Conservation (phyloP, 2,888 invertebrate species). For the Apamea crenata region DNA sequence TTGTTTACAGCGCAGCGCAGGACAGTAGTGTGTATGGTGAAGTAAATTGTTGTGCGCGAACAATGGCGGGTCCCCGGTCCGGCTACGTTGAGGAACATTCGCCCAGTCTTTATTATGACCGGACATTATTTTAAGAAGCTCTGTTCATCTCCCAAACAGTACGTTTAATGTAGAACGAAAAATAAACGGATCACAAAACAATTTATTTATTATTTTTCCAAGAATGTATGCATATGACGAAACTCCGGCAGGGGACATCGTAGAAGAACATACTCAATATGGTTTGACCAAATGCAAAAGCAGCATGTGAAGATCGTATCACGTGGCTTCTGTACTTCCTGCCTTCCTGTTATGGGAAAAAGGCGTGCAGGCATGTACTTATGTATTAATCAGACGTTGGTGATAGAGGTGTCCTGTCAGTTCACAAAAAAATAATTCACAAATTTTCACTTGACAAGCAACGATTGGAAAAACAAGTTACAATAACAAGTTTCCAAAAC, state of each 20-base stretch:
- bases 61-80: constrained; percentile 15
- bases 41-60: constrained; percentile 27
- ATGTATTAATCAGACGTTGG: neutral
- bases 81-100: neutral
- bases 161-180: constrained; percentile 23
- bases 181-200: constrained; percentile 5
- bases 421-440: too few relatives aligned
- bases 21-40: neutral
- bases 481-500: too few relatives aligned
- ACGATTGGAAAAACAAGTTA: too few relatives aligned
- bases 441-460: too few relatives aligned
- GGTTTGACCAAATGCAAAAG: neutral
- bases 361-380: neutral
- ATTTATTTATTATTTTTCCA: neutral
- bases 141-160: constrained; percentile 21
- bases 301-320: neutral
- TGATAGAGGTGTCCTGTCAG: neutral
- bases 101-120: constrained; percentile 26
- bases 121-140: constrained; percentile 47
- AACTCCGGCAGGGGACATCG: neutral
- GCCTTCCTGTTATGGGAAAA: neutral
- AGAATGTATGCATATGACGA: neutral
- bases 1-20: constrained; percentile 36
- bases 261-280: neutral
- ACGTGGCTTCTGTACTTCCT: neutral